Evolutionary conservation across 2,797 vertebrate species (phyloP).

Genomic region (Poecilia picta): DNA sequence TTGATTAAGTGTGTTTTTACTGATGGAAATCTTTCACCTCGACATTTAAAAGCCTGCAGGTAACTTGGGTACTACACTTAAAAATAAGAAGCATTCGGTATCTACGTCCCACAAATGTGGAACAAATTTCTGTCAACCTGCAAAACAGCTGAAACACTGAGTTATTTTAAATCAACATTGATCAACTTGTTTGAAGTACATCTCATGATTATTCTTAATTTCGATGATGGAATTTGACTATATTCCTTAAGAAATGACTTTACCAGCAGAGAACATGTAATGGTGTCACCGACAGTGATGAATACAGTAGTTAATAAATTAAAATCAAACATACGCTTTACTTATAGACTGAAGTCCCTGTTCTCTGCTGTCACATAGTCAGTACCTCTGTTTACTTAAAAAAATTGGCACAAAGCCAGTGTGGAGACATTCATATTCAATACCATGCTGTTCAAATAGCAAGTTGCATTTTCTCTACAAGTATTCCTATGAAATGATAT

Average conservation of each 20-base stretch:
- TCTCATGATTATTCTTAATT: no score
- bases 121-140: no score
- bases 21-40: conserved; percentile 41
- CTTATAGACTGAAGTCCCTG: neutral
- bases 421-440: neutral
- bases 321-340: neutral
- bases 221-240: no score
- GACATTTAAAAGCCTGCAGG: conserved; percentile 49
- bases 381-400: neutral
- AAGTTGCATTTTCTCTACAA: neutral
- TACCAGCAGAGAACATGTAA: neutral
- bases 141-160: no score
- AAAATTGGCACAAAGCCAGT: neutral
- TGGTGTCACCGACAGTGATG: neutral
- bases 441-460: neutral
- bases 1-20: conserved; percentile 63
- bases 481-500: neutral
- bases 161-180: no score
- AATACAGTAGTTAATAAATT: neutral
- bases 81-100: conserved; percentile 12
- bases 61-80: conserved; percentile 24
- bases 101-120: no score
- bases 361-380: neutral
- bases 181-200: no score
- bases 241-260: neutral